Evolutionary conservation across 2,113 vertebrate genomes (phyloP), one percentile per base, ranked within the genome.

Genomic region (Xiphorhynchus elegans): DNA sequence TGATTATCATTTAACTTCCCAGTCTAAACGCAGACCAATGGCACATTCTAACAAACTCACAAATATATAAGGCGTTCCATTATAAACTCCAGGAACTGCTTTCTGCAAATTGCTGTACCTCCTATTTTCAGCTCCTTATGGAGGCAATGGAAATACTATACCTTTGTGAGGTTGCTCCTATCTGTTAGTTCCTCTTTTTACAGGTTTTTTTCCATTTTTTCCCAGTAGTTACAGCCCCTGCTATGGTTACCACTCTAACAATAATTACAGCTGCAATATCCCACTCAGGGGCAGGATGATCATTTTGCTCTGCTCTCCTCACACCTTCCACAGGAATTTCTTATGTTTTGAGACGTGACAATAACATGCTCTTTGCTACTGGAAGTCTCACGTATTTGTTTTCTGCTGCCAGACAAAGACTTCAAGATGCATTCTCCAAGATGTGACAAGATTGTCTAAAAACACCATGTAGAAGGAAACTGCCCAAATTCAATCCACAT

Each of bases 341-440:
- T 68, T 28, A 1, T 8, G 3, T 53, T 79, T 80, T 63, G 19
- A 76, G 44, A n/a, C 0, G 0, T 39, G 39, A 49, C 0, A 1
- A 10, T 46, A 28, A 63, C 0, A 1, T 39, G 58, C 23, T 7
- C 3, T 62, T 84, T 69, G 42, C 63, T 89, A 33, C 70, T 47
- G 7, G 10, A 72, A 28, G 29, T 18, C 26, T 35, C 20, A 64
- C 25, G 20, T 7, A 16, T 24, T 66, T 64, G 8, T 53, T 84
- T 89, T 44, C 33, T 39, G 10, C 60, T 37, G 1, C 25, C 52
- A 25, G 68, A 37, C 52, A 64, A 49, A 80, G 26, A 46, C 2
- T 52, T 26, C 49, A 50, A 25, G 49, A 50, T 33, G 21, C 11
- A 24, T 28, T 28, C 37, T 91, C 44, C 42, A 78, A 69, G 46